Percentiles rank a stretch among this genome's conserved stretches.
Conservation (phyloP, 2,113 vertebrate species). For the Pachycephala philippinensis region DNA sequence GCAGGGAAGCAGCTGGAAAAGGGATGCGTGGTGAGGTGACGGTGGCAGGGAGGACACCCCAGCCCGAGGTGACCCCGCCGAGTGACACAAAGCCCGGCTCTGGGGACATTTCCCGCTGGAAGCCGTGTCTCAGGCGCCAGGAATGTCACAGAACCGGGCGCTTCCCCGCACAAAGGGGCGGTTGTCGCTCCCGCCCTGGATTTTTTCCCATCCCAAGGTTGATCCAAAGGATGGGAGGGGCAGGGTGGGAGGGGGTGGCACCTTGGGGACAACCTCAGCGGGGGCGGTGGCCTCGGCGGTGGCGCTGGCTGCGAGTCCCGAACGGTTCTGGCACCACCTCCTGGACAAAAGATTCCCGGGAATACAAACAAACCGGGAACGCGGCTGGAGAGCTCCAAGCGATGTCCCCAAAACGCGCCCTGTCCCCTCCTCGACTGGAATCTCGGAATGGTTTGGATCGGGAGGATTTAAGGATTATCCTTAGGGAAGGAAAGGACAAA, state of each 20-base stretch:
- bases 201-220: accelerated
- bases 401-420: accelerated
- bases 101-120: not conserved
- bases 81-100: accelerated
- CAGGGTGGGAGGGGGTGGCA: not conserved
- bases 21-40: not conserved
- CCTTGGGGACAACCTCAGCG: not conserved
- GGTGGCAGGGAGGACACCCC: not conserved
- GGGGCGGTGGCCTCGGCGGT: not conserved
- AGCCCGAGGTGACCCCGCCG: not conserved
- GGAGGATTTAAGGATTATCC: not conserved
- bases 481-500: too few species aligned
- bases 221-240: not conserved
- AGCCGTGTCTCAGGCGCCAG: not conserved
- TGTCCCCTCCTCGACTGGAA: accelerated
- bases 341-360: not conserved
- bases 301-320: accelerated
- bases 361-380: accelerated
- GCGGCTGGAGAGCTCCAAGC: not conserved
- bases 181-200: accelerated
- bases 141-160: not conserved
- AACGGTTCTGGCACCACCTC: constrained; percentile 30
- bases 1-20: not conserved
- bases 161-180: not conserved
- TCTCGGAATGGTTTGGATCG: not conserved